These are phyloP conservation scores for Sclerurus mexicanus DNA, from an alignment of 2,113 vertebrate species.

Conservation along the genomic window DNA sequence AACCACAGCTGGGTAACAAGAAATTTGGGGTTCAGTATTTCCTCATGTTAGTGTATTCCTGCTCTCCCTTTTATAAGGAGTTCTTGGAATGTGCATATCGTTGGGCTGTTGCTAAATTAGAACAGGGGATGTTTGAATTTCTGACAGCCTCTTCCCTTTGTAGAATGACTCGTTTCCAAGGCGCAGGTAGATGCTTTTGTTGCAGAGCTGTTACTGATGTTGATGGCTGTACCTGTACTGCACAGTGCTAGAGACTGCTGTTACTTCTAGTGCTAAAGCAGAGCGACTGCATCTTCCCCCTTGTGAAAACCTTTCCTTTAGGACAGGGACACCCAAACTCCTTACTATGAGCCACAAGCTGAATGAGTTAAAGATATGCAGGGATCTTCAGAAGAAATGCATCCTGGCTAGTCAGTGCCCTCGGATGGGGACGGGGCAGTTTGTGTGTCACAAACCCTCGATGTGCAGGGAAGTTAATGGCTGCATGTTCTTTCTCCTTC, in stretches of 20 bases:
- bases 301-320: neutral
- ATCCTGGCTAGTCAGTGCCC: accelerated
- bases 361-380: neutral
- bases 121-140: neutral
- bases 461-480: neutral
- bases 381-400: neutral
- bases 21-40: neutral
- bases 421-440: accelerated
- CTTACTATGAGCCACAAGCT: neutral
- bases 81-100: neutral
- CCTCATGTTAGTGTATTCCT: accelerated
- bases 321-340: neutral
- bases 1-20: neutral
- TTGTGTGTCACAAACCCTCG: neutral
- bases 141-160: neutral
- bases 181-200: neutral
- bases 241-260: neutral
- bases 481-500: conserved; percentile 14
- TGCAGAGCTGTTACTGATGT: neutral
- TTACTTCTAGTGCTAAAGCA: neutral
- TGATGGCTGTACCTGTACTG: accelerated
- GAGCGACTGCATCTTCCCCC: neutral
- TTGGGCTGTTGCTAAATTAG: neutral
- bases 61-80: neutral
- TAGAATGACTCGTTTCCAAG: neutral